Conservation (phyloP, 1,140 invertebrate genomes). For the Drosophila tropicalis region DNA sequence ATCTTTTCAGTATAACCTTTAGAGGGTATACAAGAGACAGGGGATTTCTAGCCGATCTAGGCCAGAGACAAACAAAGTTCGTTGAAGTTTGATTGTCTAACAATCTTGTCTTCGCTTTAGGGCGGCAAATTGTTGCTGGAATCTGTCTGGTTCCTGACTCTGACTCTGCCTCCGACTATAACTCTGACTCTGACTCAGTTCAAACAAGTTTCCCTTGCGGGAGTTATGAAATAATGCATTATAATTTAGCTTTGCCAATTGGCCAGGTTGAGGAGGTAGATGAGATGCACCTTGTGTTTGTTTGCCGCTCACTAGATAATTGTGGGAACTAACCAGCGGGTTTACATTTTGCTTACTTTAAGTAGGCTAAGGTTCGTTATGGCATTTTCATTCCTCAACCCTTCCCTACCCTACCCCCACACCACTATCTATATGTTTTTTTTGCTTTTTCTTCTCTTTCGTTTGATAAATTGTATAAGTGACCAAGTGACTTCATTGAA, state of each 20-base stretch:
- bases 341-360: slow-evolving; percentile 47
- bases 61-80: slow-evolving; percentile 45
- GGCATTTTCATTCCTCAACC: neutral
- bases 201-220: slow-evolving; percentile 76
- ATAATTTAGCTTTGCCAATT: slow-evolving; percentile 74
- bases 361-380: slow-evolving; percentile 80
- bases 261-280: slow-evolving; percentile 37
- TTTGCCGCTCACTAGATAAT: slow-evolving; percentile 66
- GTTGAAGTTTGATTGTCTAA: slow-evolving; percentile 48
- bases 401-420: slow-evolving; percentile 26
- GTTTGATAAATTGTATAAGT: slow-evolving; percentile 72
- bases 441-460: slow-evolving; percentile 28
- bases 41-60: slow-evolving; percentile 53
- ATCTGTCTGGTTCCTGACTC: slow-evolving; percentile 24
- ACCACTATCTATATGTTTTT: neutral
- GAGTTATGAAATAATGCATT: slow-evolving; percentile 82
- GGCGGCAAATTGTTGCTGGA: slow-evolving; percentile 73
- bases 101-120: slow-evolving; percentile 51
- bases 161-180: neutral
- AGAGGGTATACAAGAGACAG: neutral
- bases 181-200: slow-evolving; percentile 60
- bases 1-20: too few species aligned
- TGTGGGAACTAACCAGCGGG: slow-evolving; percentile 79
- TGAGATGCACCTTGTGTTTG: slow-evolving; percentile 74
- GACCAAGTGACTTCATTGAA: slow-evolving; percentile 10